phyloP scores from a whole-genome alignment of 2,113 vertebrate species.

The Thinocorus orbignyianus region DNA sequence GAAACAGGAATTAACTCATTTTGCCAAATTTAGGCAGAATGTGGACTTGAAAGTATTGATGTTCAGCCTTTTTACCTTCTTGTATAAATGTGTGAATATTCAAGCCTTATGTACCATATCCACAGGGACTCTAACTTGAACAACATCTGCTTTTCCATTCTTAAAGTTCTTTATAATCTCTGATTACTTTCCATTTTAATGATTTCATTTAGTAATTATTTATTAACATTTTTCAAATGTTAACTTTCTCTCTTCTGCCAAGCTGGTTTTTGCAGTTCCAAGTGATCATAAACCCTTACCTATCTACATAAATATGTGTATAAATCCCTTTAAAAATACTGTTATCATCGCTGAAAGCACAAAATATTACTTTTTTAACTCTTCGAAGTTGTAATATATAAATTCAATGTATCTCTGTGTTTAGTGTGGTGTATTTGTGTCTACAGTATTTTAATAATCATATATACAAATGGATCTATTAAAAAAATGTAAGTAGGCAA shows the following conservation, averaged over 20 bases:
- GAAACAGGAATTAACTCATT: not conserved
- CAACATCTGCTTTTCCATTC: not conserved
- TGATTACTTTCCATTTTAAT: not conserved
- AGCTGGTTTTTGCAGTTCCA: not conserved
- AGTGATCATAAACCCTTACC: not conserved
- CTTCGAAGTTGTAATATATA: not conserved
- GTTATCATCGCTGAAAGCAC: not conserved
- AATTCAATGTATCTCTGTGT: not conserved
- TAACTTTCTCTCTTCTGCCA: not conserved
- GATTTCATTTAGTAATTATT: not conserved
- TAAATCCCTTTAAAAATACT: not conserved
- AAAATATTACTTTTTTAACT: not conserved
- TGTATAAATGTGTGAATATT: not conserved
- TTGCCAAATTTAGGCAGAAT: not conserved
- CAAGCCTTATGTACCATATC: not conserved
- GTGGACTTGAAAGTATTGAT: not conserved
- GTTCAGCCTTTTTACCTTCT: not conserved
- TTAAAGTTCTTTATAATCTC: not conserved
- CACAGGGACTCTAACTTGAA: not conserved
- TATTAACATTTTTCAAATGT: not conserved
- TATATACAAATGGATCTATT: not conserved
- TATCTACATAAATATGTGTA: not conserved
- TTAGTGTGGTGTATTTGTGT: not conserved
- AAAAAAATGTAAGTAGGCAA: fast-evolving
- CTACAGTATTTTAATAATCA: not conserved